Base-by-base conservation (phyloP, 2,797 vertebrate genomes). In the Sciurus carolinensis region DNA sequence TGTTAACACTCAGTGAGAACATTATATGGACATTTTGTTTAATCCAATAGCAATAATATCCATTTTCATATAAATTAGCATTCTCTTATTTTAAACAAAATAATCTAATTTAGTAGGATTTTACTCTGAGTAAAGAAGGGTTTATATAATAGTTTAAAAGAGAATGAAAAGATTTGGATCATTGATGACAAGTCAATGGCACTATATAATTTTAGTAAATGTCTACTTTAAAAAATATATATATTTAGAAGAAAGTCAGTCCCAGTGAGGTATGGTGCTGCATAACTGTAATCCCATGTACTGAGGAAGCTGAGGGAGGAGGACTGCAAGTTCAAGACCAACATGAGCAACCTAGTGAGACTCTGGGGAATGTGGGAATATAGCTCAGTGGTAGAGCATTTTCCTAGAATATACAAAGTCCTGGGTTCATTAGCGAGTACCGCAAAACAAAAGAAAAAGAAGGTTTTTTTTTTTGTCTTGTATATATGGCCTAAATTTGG, bases 201-300 rank as follows among this genome's bases (percentile, higher is more conserved):
- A 97, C 90, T 91, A 81, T 59, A 64, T 94, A 96, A 89, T 83
- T 97, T 94, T 89, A 87, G 54, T 98, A 96, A 90, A 97, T 3
- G 77, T 95, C 79, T 95, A 77, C 89, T 87, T 91, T 94, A 28
- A 82, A 62, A 82, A 92, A 95, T 39, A 39, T 39, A 97, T 97
- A 94, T 13, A 42, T 92, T 91, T 94, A 93, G 97, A 97, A 97
- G 95, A 96, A 95, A 96, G 69, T 59, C 59, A 62, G 26, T 62
- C 24, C 59, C 59, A 62, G 59, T 24, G 22, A 62, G 24, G 10
- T 62, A 24, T 26, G 24, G 24, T 62, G 4, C 9, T 26, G 24
- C 24, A 62, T 26, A 11, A 5, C 8, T 62, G 9, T 18, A 62
- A 26, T 26, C 59, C 9, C 24, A 10, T 26, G 24, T 62, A 62